Evolutionary conservation across 1,140 invertebrate species (phyloP), one percentile per base, ranked within the genome.

Genomic region (Cepaea nemoralis): DNA sequence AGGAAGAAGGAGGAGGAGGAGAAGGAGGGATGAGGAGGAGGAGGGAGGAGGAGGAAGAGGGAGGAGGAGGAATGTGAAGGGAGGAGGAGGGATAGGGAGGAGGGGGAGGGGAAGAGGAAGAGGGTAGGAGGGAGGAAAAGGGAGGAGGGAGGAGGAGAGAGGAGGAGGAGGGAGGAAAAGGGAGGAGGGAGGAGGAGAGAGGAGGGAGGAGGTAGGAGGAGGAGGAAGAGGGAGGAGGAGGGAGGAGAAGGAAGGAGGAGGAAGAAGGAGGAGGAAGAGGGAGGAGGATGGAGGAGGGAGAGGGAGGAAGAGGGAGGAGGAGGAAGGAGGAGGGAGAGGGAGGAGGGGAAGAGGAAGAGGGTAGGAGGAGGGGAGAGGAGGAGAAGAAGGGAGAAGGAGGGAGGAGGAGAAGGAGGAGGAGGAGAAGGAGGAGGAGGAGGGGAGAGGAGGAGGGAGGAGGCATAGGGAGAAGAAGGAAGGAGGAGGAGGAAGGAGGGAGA

Each of bases 61-160:
- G 42, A 45, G 19, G 42, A 45, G 8, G 19, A 45, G 42, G 19
- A 45, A n/a, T n/a, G n/a, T n/a, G n/a, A n/a, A 45, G 42, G 19
- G 42, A 42, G 59, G 48, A 59, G 37, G 74, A 50, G 24, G 39
- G 39, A 12, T 40, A 24, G 5, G 48, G n/a, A 31, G 37, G 74
- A 24, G 55, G 50, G 45, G 75, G 75, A 24, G 42, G 27, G 31
- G 27, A 75, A 55, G 66, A 42, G 73, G 63, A 45, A 70, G 63
- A 63, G 66, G 40, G 40, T 50, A 75, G 33, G 35, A 40, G 33
- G 70, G 40, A 42, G 75, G 69, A 63, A 45, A 67, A 22, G 50
- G 78, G 35, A 70, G 81, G 82, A 77, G 39, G 77, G 12, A 81
- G 63, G 59, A 55, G 70, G 66, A 77, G 42, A 55, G 33, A 33